Evolutionary conservation across 1,140 invertebrate species (phyloP).

Genomic region (Cardiocondyla obscurior): DNA sequence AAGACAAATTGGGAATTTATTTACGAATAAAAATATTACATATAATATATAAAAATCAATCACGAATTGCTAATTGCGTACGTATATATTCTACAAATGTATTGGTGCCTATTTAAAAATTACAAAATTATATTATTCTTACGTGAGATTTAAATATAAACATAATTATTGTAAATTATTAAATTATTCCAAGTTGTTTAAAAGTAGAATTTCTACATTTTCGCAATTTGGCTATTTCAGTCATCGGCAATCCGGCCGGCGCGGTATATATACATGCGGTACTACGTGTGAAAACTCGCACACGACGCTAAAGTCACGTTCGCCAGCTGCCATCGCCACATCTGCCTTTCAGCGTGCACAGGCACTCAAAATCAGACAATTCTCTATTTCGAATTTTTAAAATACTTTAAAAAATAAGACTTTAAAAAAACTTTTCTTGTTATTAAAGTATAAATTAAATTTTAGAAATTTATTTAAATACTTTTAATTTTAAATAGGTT

Average conservation of each 20-base stretch:
- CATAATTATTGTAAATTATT: background rate
- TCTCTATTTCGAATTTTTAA: no score
- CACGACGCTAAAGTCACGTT: no score
- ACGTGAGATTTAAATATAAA: background rate
- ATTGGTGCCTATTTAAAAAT: background rate
- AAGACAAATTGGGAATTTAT: background rate
- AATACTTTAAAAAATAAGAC: background rate
- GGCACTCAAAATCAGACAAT: no score
- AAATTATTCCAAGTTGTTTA: background rate
- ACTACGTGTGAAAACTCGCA: no score
- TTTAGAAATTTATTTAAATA: background rate
- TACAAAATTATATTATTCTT: background rate
- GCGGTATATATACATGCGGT: no score
- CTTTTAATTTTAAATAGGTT: no score
- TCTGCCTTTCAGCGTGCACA: no score
- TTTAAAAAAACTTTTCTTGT: background rate
- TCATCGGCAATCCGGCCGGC: no score
- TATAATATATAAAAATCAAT: conserved; percentile 14
- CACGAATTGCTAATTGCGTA: background rate
- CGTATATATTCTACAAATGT: background rate
- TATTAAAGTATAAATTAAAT: background rate
- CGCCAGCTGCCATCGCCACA: no score
- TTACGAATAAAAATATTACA: background rate
- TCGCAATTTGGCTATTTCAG: background rate
- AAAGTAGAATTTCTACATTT: conserved; percentile 2